Conservation (phyloP, 2,113 vertebrate genomes). For the Phylloscopus trochilus region DNA sequence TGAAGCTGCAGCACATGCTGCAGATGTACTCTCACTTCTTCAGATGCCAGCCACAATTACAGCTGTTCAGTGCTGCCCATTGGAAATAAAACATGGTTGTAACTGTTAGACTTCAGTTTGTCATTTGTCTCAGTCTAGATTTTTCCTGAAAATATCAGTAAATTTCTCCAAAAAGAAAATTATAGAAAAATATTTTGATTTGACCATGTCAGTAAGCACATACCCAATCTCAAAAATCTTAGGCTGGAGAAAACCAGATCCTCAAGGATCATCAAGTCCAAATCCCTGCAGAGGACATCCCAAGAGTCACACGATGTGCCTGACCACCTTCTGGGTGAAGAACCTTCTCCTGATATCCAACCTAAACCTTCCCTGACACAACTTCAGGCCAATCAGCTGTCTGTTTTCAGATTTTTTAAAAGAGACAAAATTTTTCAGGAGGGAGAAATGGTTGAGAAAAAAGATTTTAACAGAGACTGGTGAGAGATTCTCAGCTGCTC, state of each 20-base stretch:
- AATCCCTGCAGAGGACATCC: not conserved
- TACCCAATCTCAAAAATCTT: not conserved
- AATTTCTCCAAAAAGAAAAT: not conserved
- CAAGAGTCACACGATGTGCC: not conserved
- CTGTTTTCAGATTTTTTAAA: not conserved
- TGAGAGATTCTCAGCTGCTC: not conserved
- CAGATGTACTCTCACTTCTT: not conserved
- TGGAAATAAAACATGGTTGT: not conserved
- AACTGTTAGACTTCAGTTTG: not conserved
- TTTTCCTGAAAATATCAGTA: not conserved
- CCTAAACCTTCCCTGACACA: not conserved
- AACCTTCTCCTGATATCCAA: not conserved
- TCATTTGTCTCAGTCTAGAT: not conserved
- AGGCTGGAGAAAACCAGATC: not conserved
- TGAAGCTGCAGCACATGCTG: not conserved
- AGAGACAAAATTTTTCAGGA: not conserved
- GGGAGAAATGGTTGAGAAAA: not conserved
- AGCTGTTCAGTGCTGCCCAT: not conserved
- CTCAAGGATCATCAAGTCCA: not conserved
- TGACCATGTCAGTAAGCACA: not conserved
- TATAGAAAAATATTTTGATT: not conserved
- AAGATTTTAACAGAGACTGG: not conserved
- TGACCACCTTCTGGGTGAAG: accelerated
- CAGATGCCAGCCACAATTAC: not conserved
- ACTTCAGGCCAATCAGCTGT: not conserved